phyloP scores from a whole-genome alignment of 2,113 vertebrate species.

The Aegithalos caudatus region DNA sequence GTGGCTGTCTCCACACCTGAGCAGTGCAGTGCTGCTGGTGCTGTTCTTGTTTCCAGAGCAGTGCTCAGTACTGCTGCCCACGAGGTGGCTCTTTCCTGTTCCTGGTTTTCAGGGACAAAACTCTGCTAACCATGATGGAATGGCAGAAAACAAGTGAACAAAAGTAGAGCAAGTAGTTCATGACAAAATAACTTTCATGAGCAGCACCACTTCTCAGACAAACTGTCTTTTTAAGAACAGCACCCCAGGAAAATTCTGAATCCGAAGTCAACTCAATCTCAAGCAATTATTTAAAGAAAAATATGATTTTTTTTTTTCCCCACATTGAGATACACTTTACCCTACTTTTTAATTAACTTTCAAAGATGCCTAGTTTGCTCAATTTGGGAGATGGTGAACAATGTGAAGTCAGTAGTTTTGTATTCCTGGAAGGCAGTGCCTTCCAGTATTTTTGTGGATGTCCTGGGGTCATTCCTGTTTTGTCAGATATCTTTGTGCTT shows the following conservation, averaged over 20 bases:
- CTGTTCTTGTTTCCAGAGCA: background rate
- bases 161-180: background rate
- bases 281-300: background rate
- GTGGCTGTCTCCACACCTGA: background rate
- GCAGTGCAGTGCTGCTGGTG: background rate
- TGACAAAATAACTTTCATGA: background rate
- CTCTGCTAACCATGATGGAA: background rate
- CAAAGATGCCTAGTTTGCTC: background rate
- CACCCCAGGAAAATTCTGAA: background rate
- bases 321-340: background rate
- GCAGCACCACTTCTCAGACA: background rate
- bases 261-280: background rate
- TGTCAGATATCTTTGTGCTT: background rate
- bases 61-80: background rate
- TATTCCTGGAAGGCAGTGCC: background rate
- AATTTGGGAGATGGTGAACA: background rate
- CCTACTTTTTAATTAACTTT: background rate
- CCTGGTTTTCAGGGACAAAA: background rate
- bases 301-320: fast-evolving
- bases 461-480: conserved; percentile 34
- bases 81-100: fast-evolving
- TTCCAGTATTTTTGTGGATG: background rate
- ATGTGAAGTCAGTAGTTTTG: conserved; percentile 30
- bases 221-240: background rate
- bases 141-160: background rate